Conservation (phyloP, 2,797 vertebrate genomes). For the Myotis vivesi region DNA sequence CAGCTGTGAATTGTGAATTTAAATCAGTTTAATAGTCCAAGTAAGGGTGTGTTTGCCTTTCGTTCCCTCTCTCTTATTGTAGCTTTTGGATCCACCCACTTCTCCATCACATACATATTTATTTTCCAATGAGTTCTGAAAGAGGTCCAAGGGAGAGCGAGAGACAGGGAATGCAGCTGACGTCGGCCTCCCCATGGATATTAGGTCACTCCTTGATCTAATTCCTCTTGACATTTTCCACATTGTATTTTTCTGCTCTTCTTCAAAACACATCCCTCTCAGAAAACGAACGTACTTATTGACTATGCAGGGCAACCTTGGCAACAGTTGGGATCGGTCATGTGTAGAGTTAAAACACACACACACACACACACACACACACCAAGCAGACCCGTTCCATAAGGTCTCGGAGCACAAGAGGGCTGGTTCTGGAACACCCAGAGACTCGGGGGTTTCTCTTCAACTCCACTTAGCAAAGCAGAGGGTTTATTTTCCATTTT, state of each 20-base stretch:
- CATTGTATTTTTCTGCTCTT: conserved; percentile 74
- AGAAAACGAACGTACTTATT: conserved; percentile 66
- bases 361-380: not conserved
- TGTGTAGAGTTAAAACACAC: not conserved
- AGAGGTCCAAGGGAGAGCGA: conserved; percentile 84
- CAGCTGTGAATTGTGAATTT: conserved; percentile 72
- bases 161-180: conserved; percentile 79
- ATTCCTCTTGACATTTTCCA: conserved; percentile 83
- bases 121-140: conserved; percentile 82
- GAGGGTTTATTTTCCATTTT: conserved; percentile 56
- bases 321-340: conserved; percentile 44
- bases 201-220: conserved; percentile 83
- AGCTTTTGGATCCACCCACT: conserved; percentile 75
- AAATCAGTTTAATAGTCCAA: conserved; percentile 57
- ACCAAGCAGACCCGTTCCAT: not conserved
- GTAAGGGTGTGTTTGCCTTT: conserved; percentile 75
- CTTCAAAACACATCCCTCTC: conserved; percentile 74
- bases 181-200: conserved; percentile 81
- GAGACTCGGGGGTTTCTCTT: not conserved
- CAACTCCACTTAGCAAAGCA: not conserved
- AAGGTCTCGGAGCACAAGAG: not conserved
- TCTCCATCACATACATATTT: conserved; percentile 79
- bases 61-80: conserved; percentile 62
- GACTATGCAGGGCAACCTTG: conserved; percentile 49
- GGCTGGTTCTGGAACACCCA: not conserved